Evolutionary conservation across 1,140 invertebrate species (phyloP).

Genomic region (Zophobas morio): DNA sequence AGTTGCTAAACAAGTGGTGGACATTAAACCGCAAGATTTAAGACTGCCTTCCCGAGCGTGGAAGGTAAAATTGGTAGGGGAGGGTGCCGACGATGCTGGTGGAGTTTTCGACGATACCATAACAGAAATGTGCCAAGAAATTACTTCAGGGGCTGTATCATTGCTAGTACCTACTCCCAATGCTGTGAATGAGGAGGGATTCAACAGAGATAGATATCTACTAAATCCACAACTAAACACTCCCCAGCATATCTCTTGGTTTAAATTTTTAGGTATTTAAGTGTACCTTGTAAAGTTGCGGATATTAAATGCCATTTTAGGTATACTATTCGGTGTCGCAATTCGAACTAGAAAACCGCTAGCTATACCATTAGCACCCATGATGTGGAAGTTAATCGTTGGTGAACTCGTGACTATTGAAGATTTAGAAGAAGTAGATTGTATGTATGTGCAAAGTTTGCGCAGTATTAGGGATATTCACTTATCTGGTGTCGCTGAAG

Average conservation of each 20-base stretch:
- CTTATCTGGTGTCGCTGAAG: conserved; percentile 73
- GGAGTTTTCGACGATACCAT: conserved; percentile 83
- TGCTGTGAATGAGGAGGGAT: conserved; percentile 73
- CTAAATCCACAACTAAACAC: conserved; percentile 75
- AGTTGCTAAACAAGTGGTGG: conserved; percentile 77
- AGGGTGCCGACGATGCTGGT: conserved; percentile 80
- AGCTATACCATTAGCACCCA: conserved; percentile 75
- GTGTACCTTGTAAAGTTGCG: neutral
- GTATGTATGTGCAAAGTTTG: conserved; percentile 75
- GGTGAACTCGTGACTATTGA: conserved; percentile 74
- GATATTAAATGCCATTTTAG: conserved; percentile 60
- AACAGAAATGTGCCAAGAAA: conserved; percentile 79
- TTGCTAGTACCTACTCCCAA: conserved; percentile 74
- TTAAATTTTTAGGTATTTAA: conserved; percentile 74
- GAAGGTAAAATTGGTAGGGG: conserved; percentile 78
- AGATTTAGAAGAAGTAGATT: conserved; percentile 79
- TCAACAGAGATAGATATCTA: conserved; percentile 76
- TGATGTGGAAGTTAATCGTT: conserved; percentile 78
- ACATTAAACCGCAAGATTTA: conserved; percentile 73
- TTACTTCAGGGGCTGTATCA: conserved; percentile 69
- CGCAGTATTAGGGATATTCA: conserved; percentile 75
- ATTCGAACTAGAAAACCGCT: conserved; percentile 75
- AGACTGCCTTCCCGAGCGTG: conserved; percentile 77
- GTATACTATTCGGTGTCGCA: conserved; percentile 74
- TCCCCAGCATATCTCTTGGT: conserved; percentile 72